These are phyloP conservation scores for Sebastes matsubarae DNA, from an alignment of 2,797 vertebrate genomes.

Conservation along the genomic window DNA sequence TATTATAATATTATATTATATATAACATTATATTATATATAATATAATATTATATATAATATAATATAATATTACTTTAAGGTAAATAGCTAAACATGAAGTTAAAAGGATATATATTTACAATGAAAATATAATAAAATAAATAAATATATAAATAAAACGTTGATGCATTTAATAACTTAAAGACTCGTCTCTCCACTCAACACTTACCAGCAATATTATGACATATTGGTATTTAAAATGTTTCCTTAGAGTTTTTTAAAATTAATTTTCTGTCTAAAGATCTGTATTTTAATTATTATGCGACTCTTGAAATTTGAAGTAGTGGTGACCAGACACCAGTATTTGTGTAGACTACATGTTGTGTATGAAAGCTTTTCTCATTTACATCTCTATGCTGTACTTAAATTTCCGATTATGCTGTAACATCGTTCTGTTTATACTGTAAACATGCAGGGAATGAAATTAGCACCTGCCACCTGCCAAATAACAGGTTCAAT, in stretches of 20 bases:
- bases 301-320: neutral
- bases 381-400: neutral
- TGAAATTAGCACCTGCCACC: no score
- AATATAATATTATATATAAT: no score
- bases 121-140: no score
- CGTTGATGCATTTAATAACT: neutral
- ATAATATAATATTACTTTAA: no score
- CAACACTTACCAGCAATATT: neutral
- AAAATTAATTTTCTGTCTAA: neutral
- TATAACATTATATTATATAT: no score
- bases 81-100: no score
- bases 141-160: neutral
- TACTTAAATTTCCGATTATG: neutral
- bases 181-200: neutral
- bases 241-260: neutral
- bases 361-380: no score
- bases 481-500: rapidly evolving
- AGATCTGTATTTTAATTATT: neutral
- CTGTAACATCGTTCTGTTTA: neutral
- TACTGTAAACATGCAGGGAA: neutral
- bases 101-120: no score
- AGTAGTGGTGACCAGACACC: neutral
- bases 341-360: no score
- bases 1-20: no score
- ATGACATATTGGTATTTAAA: neutral